These are phyloP conservation scores for Drosophila sp. DNA, from an alignment of 1,140 invertebrate species.

Conservation along the genomic window DNA sequence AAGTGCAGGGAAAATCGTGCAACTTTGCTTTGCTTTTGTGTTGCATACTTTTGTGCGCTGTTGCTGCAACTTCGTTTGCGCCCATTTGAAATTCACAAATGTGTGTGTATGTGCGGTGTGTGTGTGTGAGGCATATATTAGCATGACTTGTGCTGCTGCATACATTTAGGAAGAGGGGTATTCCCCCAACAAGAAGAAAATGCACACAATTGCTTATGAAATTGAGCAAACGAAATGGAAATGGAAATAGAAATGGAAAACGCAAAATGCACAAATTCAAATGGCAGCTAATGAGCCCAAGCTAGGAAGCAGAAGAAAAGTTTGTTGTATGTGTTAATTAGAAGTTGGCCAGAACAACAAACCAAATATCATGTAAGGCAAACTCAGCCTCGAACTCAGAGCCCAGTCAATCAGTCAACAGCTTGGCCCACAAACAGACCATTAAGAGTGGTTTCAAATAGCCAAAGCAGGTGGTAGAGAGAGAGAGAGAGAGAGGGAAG, in stretches of 20 bases:
- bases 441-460: slow-evolving; percentile 67
- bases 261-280: slow-evolving; percentile 56
- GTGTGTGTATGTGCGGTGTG: slow-evolving; percentile 22
- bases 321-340: slow-evolving; percentile 44
- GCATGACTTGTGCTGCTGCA: slow-evolving; percentile 62
- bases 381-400: slow-evolving; percentile 52
- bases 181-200: slow-evolving; percentile 15
- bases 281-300: slow-evolving; percentile 67
- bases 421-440: slow-evolving; percentile 68
- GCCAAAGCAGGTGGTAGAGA: slow-evolving; percentile 30
- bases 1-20: slow-evolving; percentile 32
- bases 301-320: slow-evolving; percentile 32
- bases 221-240: slow-evolving; percentile 79
- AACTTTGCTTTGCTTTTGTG: slow-evolving; percentile 72
- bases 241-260: slow-evolving; percentile 43
- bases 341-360: slow-evolving; percentile 24
- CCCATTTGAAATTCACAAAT: slow-evolving; percentile 78
- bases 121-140: slow-evolving; percentile 62
- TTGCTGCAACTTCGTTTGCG: slow-evolving; percentile 72
- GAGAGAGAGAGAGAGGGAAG: neutral
- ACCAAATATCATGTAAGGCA: slow-evolving; percentile 30
- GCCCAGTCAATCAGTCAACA: slow-evolving; percentile 64
- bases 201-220: slow-evolving; percentile 79
- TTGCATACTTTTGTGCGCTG: slow-evolving; percentile 58
- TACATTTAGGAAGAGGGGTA: slow-evolving; percentile 56